phyloP scores from a whole-genome alignment of 1,140 invertebrate species.

The Drosophila guanche region DNA sequence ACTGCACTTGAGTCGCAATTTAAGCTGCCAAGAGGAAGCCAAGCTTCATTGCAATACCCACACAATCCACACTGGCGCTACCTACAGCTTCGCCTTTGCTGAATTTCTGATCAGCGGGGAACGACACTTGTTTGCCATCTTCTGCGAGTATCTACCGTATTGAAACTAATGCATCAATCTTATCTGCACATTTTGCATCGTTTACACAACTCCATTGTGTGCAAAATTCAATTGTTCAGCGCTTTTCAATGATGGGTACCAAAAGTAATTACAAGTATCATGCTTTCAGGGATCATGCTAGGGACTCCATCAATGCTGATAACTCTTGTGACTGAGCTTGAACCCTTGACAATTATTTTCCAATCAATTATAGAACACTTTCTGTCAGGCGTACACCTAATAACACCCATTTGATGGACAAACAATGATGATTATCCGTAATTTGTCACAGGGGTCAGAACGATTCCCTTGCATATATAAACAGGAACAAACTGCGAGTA shows the following conservation, averaged over 20 bases:
- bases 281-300: neutral
- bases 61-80: neutral
- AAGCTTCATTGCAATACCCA: conserved; percentile 1
- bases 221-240: conserved; percentile 26
- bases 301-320: neutral
- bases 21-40: too few species aligned
- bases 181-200: conserved; percentile 28
- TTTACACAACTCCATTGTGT: conserved; percentile 31
- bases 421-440: conserved; percentile 31
- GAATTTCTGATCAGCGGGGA: neutral
- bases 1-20: conserved; percentile 20
- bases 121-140: conserved; percentile 24
- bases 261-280: neutral
- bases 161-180: conserved; percentile 23
- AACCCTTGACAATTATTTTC: conserved; percentile 24
- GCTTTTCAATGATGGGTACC: too few species aligned
- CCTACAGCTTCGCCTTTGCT: too few species aligned
- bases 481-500: too few species aligned
- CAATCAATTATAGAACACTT: conserved; percentile 34
- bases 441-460: conserved; percentile 32
- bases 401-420: conserved; percentile 34
- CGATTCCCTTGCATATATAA: conserved; percentile 3
- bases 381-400: conserved; percentile 13
- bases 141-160: conserved; percentile 8
- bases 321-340: neutral